phyloP scores from a whole-genome alignment of 2,113 vertebrate species.

The Entelurus aequoreus region DNA sequence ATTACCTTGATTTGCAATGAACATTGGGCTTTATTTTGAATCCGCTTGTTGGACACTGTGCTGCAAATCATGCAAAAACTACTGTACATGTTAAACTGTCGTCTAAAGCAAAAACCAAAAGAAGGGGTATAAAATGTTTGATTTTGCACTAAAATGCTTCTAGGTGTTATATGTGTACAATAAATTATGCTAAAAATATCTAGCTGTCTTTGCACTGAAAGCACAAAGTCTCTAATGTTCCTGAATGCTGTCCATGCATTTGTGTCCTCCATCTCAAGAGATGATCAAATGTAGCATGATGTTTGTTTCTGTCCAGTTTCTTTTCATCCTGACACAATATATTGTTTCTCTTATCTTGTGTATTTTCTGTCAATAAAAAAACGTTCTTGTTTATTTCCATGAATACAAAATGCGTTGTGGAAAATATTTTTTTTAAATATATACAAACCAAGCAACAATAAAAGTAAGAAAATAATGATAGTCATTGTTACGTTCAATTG shows the following conservation, averaged over 20 bases:
- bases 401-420: background rate
- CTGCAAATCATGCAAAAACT: background rate
- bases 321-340: background rate
- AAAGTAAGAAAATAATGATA: background rate
- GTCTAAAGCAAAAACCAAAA: conserved; percentile 1
- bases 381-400: background rate
- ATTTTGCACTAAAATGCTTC: background rate
- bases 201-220: conserved; percentile 35
- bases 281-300: conserved; percentile 22
- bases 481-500: background rate
- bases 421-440: background rate
- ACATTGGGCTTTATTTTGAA: background rate
- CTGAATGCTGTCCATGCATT: conserved; percentile 5
- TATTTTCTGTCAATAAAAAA: background rate
- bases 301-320: conserved; percentile 2
- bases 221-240: conserved; percentile 8
- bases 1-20: background rate
- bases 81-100: background rate
- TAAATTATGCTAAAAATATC: background rate
- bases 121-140: background rate
- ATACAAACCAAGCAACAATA: background rate
- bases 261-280: conserved; percentile 1
- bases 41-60: background rate
- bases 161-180: background rate
- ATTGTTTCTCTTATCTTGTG: background rate